Evolutionary conservation across 2,113 vertebrate species (phyloP).

Genomic region (Bagarius yarrelli): DNA sequence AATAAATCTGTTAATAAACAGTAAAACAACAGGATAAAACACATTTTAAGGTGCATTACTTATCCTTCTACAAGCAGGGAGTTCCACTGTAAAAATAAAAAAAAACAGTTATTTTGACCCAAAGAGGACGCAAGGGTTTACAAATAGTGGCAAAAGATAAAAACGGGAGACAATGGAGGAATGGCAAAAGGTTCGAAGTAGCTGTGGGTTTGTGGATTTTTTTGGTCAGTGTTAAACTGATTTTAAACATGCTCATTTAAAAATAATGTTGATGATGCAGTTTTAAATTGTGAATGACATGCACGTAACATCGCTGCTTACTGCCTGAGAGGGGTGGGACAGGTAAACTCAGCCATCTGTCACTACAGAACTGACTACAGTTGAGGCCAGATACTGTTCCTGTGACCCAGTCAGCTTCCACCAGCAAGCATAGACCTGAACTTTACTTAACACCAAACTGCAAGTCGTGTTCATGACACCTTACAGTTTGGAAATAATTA

Average conservation of each 20-base stretch:
- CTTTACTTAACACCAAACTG: background rate
- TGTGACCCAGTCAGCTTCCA: background rate
- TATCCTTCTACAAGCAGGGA: background rate
- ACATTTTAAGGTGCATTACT: background rate
- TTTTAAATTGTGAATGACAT: conserved; percentile 2
- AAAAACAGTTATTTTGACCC: background rate
- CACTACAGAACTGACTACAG: background rate
- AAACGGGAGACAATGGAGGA: background rate
- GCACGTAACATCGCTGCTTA: background rate
- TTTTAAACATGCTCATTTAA: background rate
- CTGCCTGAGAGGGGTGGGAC: background rate
- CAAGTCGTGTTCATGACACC: background rate
- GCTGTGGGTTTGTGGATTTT: background rate
- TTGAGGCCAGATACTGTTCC: background rate
- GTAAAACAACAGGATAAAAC: background rate
- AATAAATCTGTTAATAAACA: background rate
- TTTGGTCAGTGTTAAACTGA: background rate
- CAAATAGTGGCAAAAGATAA: background rate
- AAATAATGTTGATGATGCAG: background rate
- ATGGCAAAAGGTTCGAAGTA: background rate
- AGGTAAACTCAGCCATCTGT: conserved; percentile 9
- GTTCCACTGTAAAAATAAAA: background rate
- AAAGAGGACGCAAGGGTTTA: background rate
- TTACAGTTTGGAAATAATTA: no score
- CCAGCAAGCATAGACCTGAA: background rate